These are phyloP conservation scores for Pachliopta kotzebuea DNA, from an alignment of 2,888 invertebrate genomes.

Conservation along the genomic window DNA sequence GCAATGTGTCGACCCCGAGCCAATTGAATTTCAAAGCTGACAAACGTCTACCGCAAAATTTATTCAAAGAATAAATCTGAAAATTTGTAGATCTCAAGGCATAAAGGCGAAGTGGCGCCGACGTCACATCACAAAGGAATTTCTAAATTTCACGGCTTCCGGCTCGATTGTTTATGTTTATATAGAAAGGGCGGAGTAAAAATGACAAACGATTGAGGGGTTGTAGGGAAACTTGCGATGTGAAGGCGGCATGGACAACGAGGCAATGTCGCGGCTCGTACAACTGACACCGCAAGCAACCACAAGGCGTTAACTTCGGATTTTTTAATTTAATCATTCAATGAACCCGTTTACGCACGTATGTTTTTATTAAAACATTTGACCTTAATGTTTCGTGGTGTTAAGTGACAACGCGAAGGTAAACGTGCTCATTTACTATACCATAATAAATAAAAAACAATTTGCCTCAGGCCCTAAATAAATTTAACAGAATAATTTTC, in stretches of 20 bases:
- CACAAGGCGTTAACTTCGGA: neutral
- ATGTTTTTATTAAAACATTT: too few species aligned
- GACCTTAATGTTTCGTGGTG: too few species aligned
- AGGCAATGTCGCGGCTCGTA: constrained; percentile 47
- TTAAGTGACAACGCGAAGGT: too few species aligned
- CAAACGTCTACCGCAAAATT: constrained; percentile 77
- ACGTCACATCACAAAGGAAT: constrained; percentile 77
- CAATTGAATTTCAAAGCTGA: constrained; percentile 80
- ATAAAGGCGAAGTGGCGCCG: constrained; percentile 74
- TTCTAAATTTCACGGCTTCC: constrained; percentile 80
- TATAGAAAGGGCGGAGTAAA: constrained; percentile 69
- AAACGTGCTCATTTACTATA: too few species aligned
- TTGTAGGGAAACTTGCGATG: constrained; percentile 39
- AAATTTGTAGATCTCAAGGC: constrained; percentile 79
- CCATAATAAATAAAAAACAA: too few species aligned
- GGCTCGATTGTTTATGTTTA: constrained; percentile 76
- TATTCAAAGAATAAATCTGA: constrained; percentile 81
- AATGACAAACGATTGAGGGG: constrained; percentile 70
- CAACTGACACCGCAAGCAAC: constrained; percentile 29
- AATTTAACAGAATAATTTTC: too few species aligned
- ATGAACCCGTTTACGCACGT: too few species aligned
- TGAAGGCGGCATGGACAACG: constrained; percentile 35
- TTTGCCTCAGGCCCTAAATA: too few species aligned
- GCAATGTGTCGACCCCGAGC: constrained; percentile 74
- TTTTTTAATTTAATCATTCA: too few species aligned